These are phyloP conservation scores for Oscheius onirici DNA, from an alignment of 2,888 invertebrate species.

Conservation along the genomic window DNA sequence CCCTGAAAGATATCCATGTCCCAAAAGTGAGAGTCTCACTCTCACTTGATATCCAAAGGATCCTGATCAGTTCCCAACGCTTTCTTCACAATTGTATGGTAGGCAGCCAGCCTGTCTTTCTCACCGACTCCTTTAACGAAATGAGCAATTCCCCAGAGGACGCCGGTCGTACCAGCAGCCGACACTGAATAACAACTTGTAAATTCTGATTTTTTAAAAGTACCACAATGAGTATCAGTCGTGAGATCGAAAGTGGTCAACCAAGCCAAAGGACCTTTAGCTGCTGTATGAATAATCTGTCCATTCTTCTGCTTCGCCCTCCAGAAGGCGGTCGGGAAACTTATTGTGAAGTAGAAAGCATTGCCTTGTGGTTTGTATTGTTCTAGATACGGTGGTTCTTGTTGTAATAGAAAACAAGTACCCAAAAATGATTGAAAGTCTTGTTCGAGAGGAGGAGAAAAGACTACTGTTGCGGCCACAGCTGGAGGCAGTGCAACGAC, in stretches of 20 bases:
- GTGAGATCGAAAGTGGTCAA: conserved; percentile 59
- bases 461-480: conserved; percentile 42
- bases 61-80: conserved; percentile 37
- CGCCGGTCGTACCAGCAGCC: conserved; percentile 38
- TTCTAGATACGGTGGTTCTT: conserved; percentile 34
- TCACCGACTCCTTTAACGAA: conserved; percentile 45
- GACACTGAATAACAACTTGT: too few species aligned
- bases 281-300: conserved; percentile 47
- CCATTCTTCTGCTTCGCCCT: conserved; percentile 51
- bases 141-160: conserved; percentile 62
- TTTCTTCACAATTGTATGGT: conserved; percentile 40
- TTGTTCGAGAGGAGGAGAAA: conserved; percentile 45
- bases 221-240: conserved; percentile 46
- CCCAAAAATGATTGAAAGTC: conserved; percentile 44
- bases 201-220: background rate
- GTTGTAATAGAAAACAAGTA: conserved; percentile 1
- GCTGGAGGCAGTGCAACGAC: conserved; percentile 55
- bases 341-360: conserved; percentile 61
- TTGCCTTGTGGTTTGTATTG: conserved; percentile 54
- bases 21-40: background rate
- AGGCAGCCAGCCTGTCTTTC: conserved; percentile 38
- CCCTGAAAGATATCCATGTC: conserved; percentile 49
- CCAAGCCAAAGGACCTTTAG: conserved; percentile 53
- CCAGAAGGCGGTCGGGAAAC: conserved; percentile 58
- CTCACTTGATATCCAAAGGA: conserved; percentile 48